phyloP scores from a whole-genome alignment of 1,140 invertebrate species.

The Magallana ariakensis region DNA sequence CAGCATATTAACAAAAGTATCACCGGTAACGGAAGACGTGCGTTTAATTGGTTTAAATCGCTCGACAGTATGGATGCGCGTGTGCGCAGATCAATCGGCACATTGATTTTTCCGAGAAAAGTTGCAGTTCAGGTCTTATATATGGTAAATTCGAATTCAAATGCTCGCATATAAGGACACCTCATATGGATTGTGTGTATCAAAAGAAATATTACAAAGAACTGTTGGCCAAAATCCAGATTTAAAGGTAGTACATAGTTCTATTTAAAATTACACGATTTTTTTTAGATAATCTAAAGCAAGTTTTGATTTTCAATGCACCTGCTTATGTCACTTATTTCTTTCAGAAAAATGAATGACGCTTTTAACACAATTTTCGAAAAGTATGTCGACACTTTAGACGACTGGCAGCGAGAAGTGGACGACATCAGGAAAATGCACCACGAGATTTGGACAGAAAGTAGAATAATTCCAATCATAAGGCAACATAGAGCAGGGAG shows the following conservation, averaged over 20 bases:
- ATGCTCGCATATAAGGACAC: too few relatives aligned
- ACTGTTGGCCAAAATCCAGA: too few relatives aligned
- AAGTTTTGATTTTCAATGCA: background rate
- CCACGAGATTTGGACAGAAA: conserved; percentile 53
- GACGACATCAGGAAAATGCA: conserved; percentile 53
- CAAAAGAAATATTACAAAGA: too few relatives aligned
- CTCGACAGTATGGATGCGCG: too few relatives aligned
- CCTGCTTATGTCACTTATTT: background rate
- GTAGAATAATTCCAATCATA: conserved; percentile 21
- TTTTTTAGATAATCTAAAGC: background rate
- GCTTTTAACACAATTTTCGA: background rate
- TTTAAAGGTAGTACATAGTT: too few relatives aligned
- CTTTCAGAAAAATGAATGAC: background rate
- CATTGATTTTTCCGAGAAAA: background rate
- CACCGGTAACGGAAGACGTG: too few relatives aligned
- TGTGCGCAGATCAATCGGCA: background rate
- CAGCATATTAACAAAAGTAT: too few relatives aligned
- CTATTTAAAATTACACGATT: background rate
- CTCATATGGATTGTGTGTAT: too few relatives aligned
- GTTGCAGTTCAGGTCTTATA: too few relatives aligned
- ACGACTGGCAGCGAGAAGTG: conserved; percentile 45
- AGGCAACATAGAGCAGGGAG: conserved; percentile 58
- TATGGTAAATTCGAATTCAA: too few relatives aligned
- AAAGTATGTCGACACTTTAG: conserved; percentile 44
- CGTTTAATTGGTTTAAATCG: too few relatives aligned